phyloP scores from a whole-genome alignment of 2,797 vertebrate species.

The Aviceda leuphotes region DNA sequence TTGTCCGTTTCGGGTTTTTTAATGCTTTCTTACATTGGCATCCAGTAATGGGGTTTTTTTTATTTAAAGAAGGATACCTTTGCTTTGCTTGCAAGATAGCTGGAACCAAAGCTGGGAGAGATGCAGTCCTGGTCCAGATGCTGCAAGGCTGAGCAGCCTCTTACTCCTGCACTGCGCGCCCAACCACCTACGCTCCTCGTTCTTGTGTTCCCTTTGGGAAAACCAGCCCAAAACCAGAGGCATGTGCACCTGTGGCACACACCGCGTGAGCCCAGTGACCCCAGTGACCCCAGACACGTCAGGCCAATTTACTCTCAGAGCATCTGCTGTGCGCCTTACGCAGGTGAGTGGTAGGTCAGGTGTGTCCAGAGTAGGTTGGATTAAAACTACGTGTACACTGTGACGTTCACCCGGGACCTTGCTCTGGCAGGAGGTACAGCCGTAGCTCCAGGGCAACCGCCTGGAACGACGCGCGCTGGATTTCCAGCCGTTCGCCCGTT shows the following conservation, averaged over 20 bases:
- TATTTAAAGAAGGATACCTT: background rate
- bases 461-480: background rate
- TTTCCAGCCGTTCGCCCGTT: background rate
- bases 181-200: background rate
- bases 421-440: background rate
- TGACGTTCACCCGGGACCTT: background rate
- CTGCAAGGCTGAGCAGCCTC: background rate
- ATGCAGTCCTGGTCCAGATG: background rate
- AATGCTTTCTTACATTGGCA: background rate
- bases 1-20: accelerated
- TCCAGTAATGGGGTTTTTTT: background rate
- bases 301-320: background rate
- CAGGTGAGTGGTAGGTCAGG: accelerated
- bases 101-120: background rate
- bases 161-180: background rate
- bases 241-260: background rate
- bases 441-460: background rate
- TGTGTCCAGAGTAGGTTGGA: background rate
- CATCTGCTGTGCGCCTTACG: background rate
- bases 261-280: background rate
- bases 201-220: background rate
- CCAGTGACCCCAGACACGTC: background rate
- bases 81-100: background rate
- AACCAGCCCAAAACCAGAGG: background rate
- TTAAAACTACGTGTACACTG: background rate